Evolutionary conservation across 2,113 vertebrate species (phyloP), one percentile per base, ranked within the genome.

Genomic region (Plectropomus leopardus): DNA sequence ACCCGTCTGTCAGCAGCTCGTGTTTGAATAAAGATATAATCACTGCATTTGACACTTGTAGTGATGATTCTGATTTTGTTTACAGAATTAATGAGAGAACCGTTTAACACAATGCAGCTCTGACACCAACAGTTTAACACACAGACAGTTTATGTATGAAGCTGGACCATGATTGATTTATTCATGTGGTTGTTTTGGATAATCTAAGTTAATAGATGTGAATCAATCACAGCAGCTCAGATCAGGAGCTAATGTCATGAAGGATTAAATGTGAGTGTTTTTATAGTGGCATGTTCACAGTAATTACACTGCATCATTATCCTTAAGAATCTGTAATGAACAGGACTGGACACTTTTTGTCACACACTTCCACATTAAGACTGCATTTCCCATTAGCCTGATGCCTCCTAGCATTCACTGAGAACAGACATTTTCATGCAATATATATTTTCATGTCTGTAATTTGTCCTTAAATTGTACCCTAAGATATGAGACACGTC

Each of bases 21-120:
- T 21, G 45, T 51, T 8, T 40, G 57, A 61, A 73, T 73, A 61
- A 61, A 73, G 30, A 50, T 73, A 51, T 73, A 51, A 51, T 60
- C 53, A 23, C 16, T 5, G 30, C 71, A 23, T 21, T 40, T 26
- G 57, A 73, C 44, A 40, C 30, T 8, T 61, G 15, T 26, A 51
- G 70, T 21, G 57, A 60, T 26, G 55, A 60, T 36, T 60, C 57
- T 19, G 70, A 50, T 50, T 50, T 14, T 48, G 57, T 61, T 61
- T 40, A 61, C 45, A 61, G 50, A 61, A 40, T 40, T 0, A 28
- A 51, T 40, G 71, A 61, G 30, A 10, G 32, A 60, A 61, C 19
- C 6, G 26, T 51, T 72, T 24, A 34, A 48, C 42, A 48, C 51
- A 5, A 32, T 1, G 53, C 53, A 23, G 68, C 67, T 42, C 32